Evolutionary conservation across 2,113 vertebrate genomes (phyloP).

Genomic region (Charina bottae): DNA sequence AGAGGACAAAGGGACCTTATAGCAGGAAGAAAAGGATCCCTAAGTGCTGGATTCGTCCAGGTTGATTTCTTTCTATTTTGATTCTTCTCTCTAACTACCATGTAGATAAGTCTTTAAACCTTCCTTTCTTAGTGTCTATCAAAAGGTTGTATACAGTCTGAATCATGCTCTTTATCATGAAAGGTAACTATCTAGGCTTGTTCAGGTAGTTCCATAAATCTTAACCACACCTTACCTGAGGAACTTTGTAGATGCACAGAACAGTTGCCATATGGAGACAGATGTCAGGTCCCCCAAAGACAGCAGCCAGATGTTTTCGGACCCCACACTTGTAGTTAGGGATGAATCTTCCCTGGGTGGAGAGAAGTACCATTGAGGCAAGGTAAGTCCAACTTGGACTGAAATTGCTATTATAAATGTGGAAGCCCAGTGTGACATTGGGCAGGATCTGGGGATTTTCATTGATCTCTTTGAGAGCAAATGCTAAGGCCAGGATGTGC

Average conservation of each 20-base stretch:
- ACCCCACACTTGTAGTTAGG: neutral
- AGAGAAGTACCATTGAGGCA: neutral
- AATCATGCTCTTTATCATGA: neutral
- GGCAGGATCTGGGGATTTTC: neutral
- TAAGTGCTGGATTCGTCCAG: too few species aligned
- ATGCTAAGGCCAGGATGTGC: neutral
- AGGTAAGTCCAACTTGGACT: neutral
- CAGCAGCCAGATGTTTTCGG: neutral
- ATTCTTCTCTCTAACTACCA: too few species aligned
- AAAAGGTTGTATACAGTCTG: neutral
- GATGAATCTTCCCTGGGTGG: neutral
- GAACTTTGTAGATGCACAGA: neutral
- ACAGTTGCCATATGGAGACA: neutral
- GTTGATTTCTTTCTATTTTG: neutral
- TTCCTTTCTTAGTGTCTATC: neutral
- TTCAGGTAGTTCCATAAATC: neutral
- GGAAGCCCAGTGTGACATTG: neutral
- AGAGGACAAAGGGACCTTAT: too few species aligned
- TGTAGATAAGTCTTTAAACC: neutral
- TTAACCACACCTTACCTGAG: neutral
- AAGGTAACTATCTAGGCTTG: neutral
- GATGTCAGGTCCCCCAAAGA: neutral
- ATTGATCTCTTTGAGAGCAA: neutral
- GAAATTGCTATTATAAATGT: neutral
- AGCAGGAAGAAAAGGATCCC: too few species aligned